Evolutionary conservation across 2,888 invertebrate genomes (phyloP), one percentile per base, ranked within the genome.

Genomic region (Rapana venosa): DNA sequence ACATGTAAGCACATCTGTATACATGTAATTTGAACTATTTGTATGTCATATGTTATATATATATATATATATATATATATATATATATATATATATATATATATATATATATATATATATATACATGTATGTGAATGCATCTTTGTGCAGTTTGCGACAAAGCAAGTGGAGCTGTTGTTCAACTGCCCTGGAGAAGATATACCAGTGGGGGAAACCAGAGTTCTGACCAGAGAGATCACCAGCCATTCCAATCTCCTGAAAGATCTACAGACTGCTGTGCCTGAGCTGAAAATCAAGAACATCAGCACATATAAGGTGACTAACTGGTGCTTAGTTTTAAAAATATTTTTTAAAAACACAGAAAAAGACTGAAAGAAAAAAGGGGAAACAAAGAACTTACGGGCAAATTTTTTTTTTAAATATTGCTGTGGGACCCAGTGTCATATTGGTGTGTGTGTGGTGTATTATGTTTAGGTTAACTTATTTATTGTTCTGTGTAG

Each of bases 161-260:
- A 26, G 86, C 36, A 47, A n/a, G 86, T 94, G 36, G 93, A 93
- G 87, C 90, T 94, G 92, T 93, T 92, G 90, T 93, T 94, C 85
- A 91, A 92, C 66, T 88, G 30, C 13, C 66, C 32, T 2, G 58
- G 47, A 17, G 30, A 36, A 22, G 83, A 30, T 13, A 30, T 26
- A 0, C 56, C 22, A 26, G 5, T 58, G 2, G 4, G 26, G 15
- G 58, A 11, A 1, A 66, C 32, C 13, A 30, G 92, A 20, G 92
- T 93, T n/a, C 92, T 91, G 58, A 92, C 93, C 22, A 90, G 90
- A 77, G 90, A 92, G 61, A 91, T 94, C 22, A 88, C 92, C 0
- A 85, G 47, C 1, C 84, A 89, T 32, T 91, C 91, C 1, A 90
- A 90, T 36, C 90, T 93, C 17, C 85, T 94, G 58, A 88, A 92